Conservation (phyloP, 2,888 invertebrate species). For the Scaeva pyrastri region DNA sequence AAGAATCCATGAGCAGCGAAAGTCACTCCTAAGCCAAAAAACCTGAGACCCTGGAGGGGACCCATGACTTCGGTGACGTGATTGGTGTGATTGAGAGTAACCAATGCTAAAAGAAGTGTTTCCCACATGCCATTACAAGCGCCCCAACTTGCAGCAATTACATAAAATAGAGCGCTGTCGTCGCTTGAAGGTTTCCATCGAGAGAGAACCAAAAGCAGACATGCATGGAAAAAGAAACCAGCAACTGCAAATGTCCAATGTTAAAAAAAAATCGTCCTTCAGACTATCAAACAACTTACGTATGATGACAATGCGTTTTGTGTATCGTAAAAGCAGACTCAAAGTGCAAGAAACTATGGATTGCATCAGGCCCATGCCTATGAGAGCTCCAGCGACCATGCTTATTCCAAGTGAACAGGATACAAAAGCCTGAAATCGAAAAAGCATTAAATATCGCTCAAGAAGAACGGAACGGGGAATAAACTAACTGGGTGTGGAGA, state of each 20-base stretch:
- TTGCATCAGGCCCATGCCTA: slow-evolving; percentile 90
- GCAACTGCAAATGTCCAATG: slow-evolving; percentile 88
- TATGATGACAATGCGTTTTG: slow-evolving; percentile 89
- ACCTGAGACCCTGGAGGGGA: slow-evolving; percentile 86
- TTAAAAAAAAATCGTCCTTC: background rate
- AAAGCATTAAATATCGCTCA: background rate
- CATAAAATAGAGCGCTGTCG: slow-evolving; percentile 92
- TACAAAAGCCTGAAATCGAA: slow-evolving; percentile 89
- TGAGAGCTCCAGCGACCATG: slow-evolving; percentile 89
- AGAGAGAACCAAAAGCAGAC: slow-evolving; percentile 90
- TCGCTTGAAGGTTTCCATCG: slow-evolving; percentile 92
- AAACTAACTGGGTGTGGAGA: too few species aligned
- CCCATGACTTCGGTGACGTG: slow-evolving; percentile 84
- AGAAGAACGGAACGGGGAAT: too few species aligned
- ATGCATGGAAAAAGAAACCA: slow-evolving; percentile 92
- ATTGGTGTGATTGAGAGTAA: slow-evolving; percentile 83
- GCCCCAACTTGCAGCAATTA: slow-evolving; percentile 94
- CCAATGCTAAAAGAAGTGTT: slow-evolving; percentile 85
- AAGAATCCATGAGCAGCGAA: slow-evolving; percentile 87
- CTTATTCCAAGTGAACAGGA: slow-evolving; percentile 92
- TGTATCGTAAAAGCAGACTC: slow-evolving; percentile 91
- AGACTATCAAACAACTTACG: slow-evolving; percentile 83
- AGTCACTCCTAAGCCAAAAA: slow-evolving; percentile 87
- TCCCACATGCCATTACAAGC: slow-evolving; percentile 95
- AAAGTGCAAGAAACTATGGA: slow-evolving; percentile 91